These are phyloP conservation scores for Hydrozoanthus tunicans DNA, from an alignment of 64 coral and sea anemone species.

Conservation along the genomic window DNA sequence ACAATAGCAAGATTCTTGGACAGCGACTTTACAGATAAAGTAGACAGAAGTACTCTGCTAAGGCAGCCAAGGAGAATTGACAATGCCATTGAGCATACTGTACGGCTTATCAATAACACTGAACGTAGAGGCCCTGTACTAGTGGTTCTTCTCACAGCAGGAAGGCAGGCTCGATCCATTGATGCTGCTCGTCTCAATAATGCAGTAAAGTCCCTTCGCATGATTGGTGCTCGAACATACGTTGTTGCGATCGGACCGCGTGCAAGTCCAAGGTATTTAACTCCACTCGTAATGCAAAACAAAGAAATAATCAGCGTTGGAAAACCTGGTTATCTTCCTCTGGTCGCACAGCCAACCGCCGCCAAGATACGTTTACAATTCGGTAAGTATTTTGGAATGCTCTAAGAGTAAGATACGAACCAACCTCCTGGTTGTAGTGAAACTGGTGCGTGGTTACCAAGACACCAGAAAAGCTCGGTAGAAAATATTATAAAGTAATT, in stretches of 20 bases:
- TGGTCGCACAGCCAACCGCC: constrained; percentile 10
- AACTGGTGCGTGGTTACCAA: too few species aligned
- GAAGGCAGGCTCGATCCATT: background rate
- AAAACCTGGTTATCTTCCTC: constrained; percentile 40
- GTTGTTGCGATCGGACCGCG: constrained; percentile 52
- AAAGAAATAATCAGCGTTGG: constrained; percentile 49
- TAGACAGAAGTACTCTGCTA: constrained; percentile 7
- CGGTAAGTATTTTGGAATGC: constrained; percentile 13
- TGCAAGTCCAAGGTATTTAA: constrained; percentile 3
- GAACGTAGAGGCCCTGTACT: constrained; percentile 13
- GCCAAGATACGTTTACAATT: constrained; percentile 46
- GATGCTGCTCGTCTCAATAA: constrained; percentile 5
- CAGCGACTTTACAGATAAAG: constrained; percentile 17
- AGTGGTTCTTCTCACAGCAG: constrained; percentile 56
- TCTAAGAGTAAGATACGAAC: background rate
- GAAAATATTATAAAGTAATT: too few species aligned
- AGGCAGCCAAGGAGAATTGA: constrained; percentile 69
- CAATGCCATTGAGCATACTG: constrained; percentile 35
- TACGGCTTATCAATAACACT: constrained; percentile 13
- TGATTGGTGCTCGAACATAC: constrained; percentile 29
- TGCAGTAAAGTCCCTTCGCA: background rate
- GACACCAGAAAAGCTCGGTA: too few species aligned
- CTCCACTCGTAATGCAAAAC: constrained; percentile 13
- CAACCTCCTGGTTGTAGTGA: too few species aligned
- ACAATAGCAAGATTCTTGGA: constrained; percentile 22